Base-by-base conservation (phyloP, 1,140 invertebrate genomes). In the Atta colombica region DNA sequence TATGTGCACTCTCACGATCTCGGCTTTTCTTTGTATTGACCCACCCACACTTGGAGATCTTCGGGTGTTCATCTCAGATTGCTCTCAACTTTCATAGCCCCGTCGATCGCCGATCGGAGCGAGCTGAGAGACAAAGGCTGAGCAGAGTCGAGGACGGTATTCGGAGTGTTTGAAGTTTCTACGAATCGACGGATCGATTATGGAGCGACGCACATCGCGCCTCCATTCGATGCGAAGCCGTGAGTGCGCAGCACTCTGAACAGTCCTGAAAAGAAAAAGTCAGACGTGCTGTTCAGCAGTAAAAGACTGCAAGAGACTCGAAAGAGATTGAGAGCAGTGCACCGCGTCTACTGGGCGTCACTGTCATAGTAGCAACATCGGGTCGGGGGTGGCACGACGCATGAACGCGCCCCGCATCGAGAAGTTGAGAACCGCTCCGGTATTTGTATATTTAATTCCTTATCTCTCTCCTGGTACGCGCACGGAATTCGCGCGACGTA, bases 371-470 rank as follows among this genome's bases (percentile, higher is more conserved):
- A 45, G 53, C 69, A 66, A 78, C 66, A 72, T 84, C 87, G 86
- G 77, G 87, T 84, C 87, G 86, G 82, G 87, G 84, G 80, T 68
- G 74, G 66, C 66, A 58, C 82, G 58, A 78, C 68, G 65, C 49
- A 63, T 60, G 16, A 84, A 63, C 53, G 88, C 75, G 69, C 84
- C 28, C 1, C 88, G 51, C 77, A 31, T 65, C 21, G 12, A 21
- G 45, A 90, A 78, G 89, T 90, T 88, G 90, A 91, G 90, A 91
- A 91, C 88, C 82, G 89, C 68, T 65, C 45, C 74, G 77, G 77
- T 88, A 69, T 91, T 92, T 90, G 61, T 85, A 84, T 75, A 61
- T 89, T 68, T 91, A 86, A 89, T 91, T 51, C 65, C 66, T 84
- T 85, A 74, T 84, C 68, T 49, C 35, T 82, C 39, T 60, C 35